These are phyloP conservation scores for Tricholaema leucomelas DNA, from an alignment of 2,113 vertebrate genomes.

Conservation along the genomic window DNA sequence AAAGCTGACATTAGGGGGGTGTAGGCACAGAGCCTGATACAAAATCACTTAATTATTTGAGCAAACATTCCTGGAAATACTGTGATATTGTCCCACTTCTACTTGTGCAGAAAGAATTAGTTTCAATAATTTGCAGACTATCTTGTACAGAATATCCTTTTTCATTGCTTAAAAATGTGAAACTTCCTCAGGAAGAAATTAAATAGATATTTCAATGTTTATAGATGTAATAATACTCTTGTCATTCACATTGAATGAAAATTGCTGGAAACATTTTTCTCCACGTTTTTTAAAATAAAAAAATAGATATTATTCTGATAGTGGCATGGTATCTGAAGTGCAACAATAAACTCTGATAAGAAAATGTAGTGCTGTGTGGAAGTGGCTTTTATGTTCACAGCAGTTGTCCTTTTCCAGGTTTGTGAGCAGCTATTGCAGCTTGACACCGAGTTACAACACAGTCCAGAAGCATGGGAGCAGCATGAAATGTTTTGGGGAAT, in stretches of 20 bases:
- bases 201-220: conserved; percentile 77
- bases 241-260: conserved; percentile 85
- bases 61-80: conserved; percentile 40
- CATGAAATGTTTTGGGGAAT: conserved; percentile 23
- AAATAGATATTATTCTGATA: conserved; percentile 76
- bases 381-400: conserved; percentile 34
- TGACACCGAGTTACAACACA: not conserved
- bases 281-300: conserved; percentile 66
- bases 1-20: not conserved
- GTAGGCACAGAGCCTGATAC: not conserved
- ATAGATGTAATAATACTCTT: conserved; percentile 76
- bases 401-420: conserved; percentile 26
- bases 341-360: conserved; percentile 79
- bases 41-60: conserved; percentile 4
- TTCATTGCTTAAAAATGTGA: conserved; percentile 73
- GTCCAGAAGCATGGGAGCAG: not conserved
- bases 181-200: conserved; percentile 80
- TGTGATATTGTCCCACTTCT: conserved; percentile 44
- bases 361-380: conserved; percentile 53
- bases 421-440: not conserved
- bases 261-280: conserved; percentile 76
- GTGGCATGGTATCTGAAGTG: conserved; percentile 77
- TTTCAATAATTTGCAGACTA: conserved; percentile 46
- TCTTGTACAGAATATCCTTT: conserved; percentile 72
- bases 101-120: conserved; percentile 41